These are phyloP conservation scores for Plagiodera versicolora DNA, from an alignment of 2,888 invertebrate genomes.

Conservation along the genomic window DNA sequence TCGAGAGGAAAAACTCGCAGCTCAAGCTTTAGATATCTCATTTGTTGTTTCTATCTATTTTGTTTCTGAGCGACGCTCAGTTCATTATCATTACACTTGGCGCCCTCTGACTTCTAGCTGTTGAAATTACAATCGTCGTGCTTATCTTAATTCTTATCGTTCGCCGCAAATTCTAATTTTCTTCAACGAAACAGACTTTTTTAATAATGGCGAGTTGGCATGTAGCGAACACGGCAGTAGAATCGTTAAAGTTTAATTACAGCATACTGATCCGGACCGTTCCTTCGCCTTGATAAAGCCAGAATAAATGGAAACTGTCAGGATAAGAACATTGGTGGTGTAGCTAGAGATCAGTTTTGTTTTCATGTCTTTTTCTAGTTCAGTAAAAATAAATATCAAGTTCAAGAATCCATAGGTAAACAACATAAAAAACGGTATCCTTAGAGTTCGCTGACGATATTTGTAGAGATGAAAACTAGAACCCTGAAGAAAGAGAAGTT, in stretches of 20 bases:
- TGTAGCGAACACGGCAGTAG: conserved; percentile 30
- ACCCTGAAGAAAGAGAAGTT: no score
- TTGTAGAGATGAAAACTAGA: no score
- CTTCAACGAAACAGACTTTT: conserved; percentile 31
- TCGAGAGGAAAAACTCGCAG: no score
- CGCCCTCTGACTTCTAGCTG: neutral
- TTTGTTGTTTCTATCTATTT: no score
- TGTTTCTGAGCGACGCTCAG: neutral
- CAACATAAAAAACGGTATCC: no score
- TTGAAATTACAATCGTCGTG: conserved; percentile 1
- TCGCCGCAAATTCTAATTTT: conserved; percentile 31
- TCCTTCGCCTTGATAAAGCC: conserved; percentile 15
- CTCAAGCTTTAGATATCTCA: no score
- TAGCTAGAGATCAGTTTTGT: neutral
- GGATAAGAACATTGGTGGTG: neutral
- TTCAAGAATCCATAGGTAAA: neutral
- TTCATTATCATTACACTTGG: neutral
- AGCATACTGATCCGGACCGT: conserved; percentile 28
- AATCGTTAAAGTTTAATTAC: conserved; percentile 37
- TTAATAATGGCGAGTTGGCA: conserved; percentile 32
- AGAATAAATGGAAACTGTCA: conserved; percentile 11
- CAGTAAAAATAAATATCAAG: neutral
- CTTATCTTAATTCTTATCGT: conserved; percentile 26
- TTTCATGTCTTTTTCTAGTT: neutral
- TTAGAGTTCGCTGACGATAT: no score